These are phyloP conservation scores for Lycopodina hypogea DNA, from an alignment of 37 sponge, comb jelly and placozoan genomes.

Conservation along the genomic window DNA sequence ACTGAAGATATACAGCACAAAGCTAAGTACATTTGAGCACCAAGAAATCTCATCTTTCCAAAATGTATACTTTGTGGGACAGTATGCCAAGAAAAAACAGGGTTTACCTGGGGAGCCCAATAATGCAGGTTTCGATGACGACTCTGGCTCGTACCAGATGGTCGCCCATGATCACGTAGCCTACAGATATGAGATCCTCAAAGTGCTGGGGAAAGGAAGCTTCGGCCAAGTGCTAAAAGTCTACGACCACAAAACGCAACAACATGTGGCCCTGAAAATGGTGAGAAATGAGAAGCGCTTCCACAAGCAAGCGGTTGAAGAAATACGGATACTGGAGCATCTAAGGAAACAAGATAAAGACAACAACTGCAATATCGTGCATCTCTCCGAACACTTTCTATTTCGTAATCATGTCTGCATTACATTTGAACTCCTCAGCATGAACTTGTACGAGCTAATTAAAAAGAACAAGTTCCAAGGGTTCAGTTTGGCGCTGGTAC, in stretches of 20 bases:
- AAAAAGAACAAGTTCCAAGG: slow-evolving; percentile 99
- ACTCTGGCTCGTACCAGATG: slow-evolving; percentile 77
- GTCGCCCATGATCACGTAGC: slow-evolving; percentile 91
- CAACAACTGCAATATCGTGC: slow-evolving; percentile 88
- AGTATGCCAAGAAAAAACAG: slow-evolving; percentile 86
- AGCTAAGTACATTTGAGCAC: slow-evolving; percentile 89
- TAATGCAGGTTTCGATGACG: slow-evolving; percentile 95
- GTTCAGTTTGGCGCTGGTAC: slow-evolving; percentile 89
- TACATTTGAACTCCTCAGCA: slow-evolving; percentile 96
- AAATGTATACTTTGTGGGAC: slow-evolving; percentile 94
- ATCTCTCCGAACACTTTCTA: slow-evolving; percentile 87
- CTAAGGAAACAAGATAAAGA: slow-evolving; percentile 90
- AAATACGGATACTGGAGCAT: slow-evolving; percentile 91
- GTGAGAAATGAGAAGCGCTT: slow-evolving; percentile 97
- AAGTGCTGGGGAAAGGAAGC: slow-evolving; percentile 94
- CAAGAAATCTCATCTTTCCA: slow-evolving; percentile 87
- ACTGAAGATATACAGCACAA: slow-evolving; percentile 87
- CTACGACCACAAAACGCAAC: slow-evolving; percentile 93
- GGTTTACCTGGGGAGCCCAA: slow-evolving; percentile 78
- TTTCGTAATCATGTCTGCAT: slow-evolving; percentile 97
- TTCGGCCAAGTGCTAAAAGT: slow-evolving; percentile 98
- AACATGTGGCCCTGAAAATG: slow-evolving; percentile 92
- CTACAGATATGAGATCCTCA: slow-evolving; percentile 95
- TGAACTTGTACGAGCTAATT: slow-evolving; percentile 98
- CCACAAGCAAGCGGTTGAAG: slow-evolving; percentile 93